Evolutionary conservation across 2,888 invertebrate species (phyloP).

Genomic region (Hydrotaea cyrtoneurina): DNA sequence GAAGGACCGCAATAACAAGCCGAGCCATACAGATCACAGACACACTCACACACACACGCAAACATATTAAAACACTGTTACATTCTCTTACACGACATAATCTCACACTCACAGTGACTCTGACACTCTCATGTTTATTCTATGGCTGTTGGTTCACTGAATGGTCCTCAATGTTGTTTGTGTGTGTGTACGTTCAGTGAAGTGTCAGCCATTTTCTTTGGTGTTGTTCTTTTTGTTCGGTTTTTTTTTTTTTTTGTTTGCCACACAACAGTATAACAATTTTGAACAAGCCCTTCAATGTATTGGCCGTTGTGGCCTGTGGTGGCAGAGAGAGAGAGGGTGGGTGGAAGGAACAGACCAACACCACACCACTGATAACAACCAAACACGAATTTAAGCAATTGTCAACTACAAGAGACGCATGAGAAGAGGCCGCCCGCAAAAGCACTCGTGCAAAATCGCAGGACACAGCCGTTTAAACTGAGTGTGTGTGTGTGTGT

Average conservation of each 20-base stretch:
- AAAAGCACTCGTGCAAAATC: neutral
- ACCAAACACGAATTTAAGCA: conserved; percentile 9
- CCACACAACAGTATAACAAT: neutral
- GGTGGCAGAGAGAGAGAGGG: neutral
- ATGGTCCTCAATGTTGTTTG: neutral
- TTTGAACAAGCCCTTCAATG: neutral
- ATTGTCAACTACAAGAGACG: neutral
- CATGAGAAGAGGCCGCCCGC: neutral
- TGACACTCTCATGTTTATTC: neutral
- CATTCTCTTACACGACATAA: neutral
- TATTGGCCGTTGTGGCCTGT: neutral
- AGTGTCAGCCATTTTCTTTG: conserved; percentile 10
- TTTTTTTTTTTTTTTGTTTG: neutral
- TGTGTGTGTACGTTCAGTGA: neutral
- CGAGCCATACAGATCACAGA: neutral
- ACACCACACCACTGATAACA: neutral
- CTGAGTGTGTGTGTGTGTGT: neutral
- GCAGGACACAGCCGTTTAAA: neutral
- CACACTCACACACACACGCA: neutral
- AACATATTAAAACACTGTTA: neutral
- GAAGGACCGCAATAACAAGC: neutral
- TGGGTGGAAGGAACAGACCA: neutral
- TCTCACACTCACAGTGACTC: neutral
- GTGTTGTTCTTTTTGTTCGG: neutral
- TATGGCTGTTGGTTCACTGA: neutral